phyloP scores from a whole-genome alignment of 1,140 invertebrate genomes.

The Zeugodacus cucurbitae region DNA sequence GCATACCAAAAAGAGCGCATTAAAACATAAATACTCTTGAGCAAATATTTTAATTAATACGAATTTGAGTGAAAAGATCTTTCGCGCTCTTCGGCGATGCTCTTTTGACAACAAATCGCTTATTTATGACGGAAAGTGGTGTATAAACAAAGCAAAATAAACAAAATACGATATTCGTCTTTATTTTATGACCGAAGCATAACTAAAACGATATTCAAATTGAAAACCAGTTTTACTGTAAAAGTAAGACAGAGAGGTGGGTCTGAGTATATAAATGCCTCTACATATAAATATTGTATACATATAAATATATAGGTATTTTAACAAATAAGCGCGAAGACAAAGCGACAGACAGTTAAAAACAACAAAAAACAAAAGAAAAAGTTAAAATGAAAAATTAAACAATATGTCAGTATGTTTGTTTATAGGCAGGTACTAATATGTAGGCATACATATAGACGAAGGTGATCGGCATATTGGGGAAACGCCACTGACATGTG shows the following conservation, averaged over 20 bases:
- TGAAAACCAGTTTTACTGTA: not conserved
- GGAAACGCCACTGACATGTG: not conserved
- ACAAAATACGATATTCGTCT: not conserved
- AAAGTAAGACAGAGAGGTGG: not conserved
- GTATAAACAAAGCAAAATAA: not conserved
- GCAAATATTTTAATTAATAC: not conserved
- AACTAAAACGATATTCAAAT: not conserved
- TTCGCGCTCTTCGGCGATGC: not conserved
- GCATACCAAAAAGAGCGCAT: not conserved
- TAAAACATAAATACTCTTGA: not conserved
- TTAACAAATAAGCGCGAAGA: not conserved
- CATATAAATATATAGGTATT: not conserved
- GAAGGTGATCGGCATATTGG: constrained; percentile 1
- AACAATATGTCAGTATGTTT: not conserved
- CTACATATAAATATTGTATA: not conserved
- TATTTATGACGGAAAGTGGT: not conserved
- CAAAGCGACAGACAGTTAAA: not conserved
- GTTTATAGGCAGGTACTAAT: not conserved
- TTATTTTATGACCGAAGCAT: not conserved
- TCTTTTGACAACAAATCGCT: not conserved
- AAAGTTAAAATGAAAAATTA: not conserved
- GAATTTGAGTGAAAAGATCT: not conserved
- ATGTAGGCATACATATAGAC: not conserved
- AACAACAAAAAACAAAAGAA: too few species aligned
- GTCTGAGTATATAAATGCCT: not conserved